Evolutionary conservation across 2,888 invertebrate genomes (phyloP).

Genomic region (Nomada fabriciana): DNA sequence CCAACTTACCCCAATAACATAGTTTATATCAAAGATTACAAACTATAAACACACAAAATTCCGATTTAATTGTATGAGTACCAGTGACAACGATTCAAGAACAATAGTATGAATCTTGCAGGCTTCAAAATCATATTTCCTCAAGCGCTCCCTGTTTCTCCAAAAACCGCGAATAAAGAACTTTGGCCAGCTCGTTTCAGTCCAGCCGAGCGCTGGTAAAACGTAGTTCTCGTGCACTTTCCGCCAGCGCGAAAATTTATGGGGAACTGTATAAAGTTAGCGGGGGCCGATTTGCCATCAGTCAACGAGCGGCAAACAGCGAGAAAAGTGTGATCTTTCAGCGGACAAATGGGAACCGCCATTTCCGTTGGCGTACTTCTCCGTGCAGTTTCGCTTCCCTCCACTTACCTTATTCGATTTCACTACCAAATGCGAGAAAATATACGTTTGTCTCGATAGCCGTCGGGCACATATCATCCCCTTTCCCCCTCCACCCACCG

Average conservation of each 20-base stretch:
- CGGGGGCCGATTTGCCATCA: slow-evolving; percentile 47
- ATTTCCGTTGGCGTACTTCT: slow-evolving; percentile 46
- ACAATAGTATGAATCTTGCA: too few species aligned
- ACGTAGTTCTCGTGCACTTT: neutral
- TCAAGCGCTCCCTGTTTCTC: neutral
- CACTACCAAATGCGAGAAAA: slow-evolving; percentile 69
- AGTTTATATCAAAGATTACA: too few species aligned
- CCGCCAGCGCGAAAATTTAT: slow-evolving; percentile 35
- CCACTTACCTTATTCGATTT: slow-evolving; percentile 63
- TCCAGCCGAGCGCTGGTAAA: neutral
- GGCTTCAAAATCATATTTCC: neutral
- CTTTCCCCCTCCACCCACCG: neutral
- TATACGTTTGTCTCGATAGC: slow-evolving; percentile 55
- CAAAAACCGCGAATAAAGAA: neutral
- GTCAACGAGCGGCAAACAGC: slow-evolving; percentile 44
- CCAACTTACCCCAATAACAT: too few species aligned
- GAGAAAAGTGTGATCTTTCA: slow-evolving; percentile 50
- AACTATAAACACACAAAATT: too few species aligned
- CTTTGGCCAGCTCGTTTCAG: neutral
- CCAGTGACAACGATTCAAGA: too few species aligned
- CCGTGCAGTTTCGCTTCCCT: slow-evolving; percentile 43
- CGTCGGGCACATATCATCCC: slow-evolving; percentile 60
- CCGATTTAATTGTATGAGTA: too few species aligned
- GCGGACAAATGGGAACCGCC: slow-evolving; percentile 56
- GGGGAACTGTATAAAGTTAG: slow-evolving; percentile 45